phyloP scores from a whole-genome alignment of 1,140 invertebrate genomes.

The Leptinotarsa lineolata region DNA sequence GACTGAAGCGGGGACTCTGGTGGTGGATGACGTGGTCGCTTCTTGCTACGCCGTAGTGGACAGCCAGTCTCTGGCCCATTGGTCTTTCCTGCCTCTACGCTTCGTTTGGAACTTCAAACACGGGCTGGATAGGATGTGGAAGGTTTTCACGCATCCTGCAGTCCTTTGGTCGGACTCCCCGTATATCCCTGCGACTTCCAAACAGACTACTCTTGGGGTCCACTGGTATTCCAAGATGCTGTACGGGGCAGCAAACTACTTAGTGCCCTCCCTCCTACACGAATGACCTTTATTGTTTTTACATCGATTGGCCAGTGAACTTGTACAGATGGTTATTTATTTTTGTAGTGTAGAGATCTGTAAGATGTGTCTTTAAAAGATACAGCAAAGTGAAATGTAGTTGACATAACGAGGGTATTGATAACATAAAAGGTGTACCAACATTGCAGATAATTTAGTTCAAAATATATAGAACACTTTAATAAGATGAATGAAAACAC shows the following conservation, averaged over 20 bases:
- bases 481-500: too few relatives aligned
- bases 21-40: constrained; percentile 88
- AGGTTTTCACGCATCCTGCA: constrained; percentile 49
- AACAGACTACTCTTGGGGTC: constrained; percentile 62
- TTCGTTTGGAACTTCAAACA: constrained; percentile 59
- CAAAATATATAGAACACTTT: too few relatives aligned
- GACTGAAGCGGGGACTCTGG: constrained; percentile 82
- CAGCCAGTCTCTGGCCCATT: constrained; percentile 83
- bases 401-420: too few relatives aligned
- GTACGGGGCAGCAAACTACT: constrained; percentile 70
- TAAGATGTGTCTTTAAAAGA: constrained; percentile 8
- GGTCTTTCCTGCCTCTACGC: constrained; percentile 79
- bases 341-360: constrained; percentile 7
- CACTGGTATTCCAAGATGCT: constrained; percentile 86
- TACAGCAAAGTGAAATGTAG: not conserved
- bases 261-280: constrained; percentile 62
- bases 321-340: constrained; percentile 19
- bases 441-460: too few relatives aligned
- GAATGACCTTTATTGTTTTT: constrained; percentile 18
- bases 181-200: constrained; percentile 33
- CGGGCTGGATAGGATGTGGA: constrained; percentile 47
- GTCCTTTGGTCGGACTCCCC: constrained; percentile 34
- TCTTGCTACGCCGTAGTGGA: constrained; percentile 94
- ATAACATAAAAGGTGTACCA: too few relatives aligned
- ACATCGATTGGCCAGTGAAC: constrained; percentile 20